These are phyloP conservation scores for Belonocnema kinseyi DNA, from an alignment of 1,140 invertebrate species.

Conservation along the genomic window DNA sequence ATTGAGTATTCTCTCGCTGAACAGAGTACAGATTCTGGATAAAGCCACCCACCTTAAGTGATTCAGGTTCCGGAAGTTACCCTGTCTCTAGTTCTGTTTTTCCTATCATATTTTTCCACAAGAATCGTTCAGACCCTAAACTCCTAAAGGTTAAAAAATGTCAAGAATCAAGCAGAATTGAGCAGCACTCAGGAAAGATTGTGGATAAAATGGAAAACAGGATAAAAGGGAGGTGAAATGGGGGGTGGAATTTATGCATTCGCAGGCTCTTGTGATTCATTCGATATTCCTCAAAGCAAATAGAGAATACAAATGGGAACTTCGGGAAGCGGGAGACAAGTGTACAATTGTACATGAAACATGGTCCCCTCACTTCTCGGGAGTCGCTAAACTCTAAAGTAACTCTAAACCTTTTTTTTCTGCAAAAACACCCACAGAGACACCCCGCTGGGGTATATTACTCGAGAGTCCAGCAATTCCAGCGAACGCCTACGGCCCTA, in stretches of 20 bases:
- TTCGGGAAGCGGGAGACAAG: background rate
- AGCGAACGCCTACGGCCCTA: constrained; percentile 18
- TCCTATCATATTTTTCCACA: no score
- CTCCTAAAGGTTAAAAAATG: no score
- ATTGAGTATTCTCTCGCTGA: no score
- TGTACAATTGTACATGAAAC: constrained; percentile 15
- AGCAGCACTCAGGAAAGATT: no score
- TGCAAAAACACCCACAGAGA: constrained; percentile 24
- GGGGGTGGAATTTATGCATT: constrained; percentile 11
- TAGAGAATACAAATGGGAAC: background rate
- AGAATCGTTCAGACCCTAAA: no score
- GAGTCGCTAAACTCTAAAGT: no score
- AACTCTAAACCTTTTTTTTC: constrained; percentile 1
- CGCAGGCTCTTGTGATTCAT: constrained; percentile 7
- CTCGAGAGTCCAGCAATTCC: background rate
- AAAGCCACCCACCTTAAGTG: no score
- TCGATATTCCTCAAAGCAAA: constrained; percentile 18
- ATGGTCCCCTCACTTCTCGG: background rate
- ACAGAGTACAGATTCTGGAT: no score
- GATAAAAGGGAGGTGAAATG: background rate
- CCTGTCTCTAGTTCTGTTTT: no score
- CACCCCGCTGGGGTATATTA: constrained; percentile 17
- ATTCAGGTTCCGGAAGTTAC: no score
- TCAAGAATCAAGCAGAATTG: no score
- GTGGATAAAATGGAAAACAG: background rate